Conservation (phyloP, 2,797 vertebrate species). For the Epinephelus malabaricus region DNA sequence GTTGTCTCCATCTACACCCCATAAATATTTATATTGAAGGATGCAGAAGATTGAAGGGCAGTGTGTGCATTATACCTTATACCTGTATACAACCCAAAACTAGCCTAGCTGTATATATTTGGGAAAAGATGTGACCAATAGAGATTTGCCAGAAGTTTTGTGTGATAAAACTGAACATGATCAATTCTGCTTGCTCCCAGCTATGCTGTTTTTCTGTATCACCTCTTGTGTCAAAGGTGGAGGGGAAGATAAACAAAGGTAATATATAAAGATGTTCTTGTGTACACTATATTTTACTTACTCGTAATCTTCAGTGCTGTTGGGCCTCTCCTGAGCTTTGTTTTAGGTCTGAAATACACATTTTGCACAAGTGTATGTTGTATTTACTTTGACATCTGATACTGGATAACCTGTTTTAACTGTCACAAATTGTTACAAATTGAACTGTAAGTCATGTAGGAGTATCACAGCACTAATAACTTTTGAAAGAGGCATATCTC, state of each 20-base stretch:
- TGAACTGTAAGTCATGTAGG: conserved; percentile 7
- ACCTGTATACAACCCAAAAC: conserved; percentile 58
- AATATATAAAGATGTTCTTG: conserved; percentile 73
- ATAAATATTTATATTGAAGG: conserved; percentile 67
- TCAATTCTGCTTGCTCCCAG: conserved; percentile 37
- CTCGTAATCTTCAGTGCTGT: conserved; percentile 44
- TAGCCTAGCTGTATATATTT: conserved; percentile 64
- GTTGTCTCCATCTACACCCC: conserved; percentile 51
- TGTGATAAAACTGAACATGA: conserved; percentile 48
- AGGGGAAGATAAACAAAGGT: conserved; percentile 66
- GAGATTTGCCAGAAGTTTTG: conserved; percentile 49
- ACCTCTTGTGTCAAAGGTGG: conserved; percentile 48
- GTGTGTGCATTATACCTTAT: conserved; percentile 46
- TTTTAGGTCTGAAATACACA: conserved; percentile 53
- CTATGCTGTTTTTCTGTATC: conserved; percentile 45
- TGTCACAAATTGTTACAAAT: conserved; percentile 28
- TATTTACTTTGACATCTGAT: conserved; percentile 39
- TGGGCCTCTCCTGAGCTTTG: conserved; percentile 31
- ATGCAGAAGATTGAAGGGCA: conserved; percentile 45
- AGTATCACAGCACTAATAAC: not conserved
- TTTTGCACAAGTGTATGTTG: conserved; percentile 61
- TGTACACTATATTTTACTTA: conserved; percentile 53
- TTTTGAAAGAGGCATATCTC: conserved; percentile 3
- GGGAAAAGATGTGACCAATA: conserved; percentile 44
- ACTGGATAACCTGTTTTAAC: conserved; percentile 37